A percentile compares a stretch with the other conserved stretches of the same genome.
phyloP scores from a whole-genome alignment of 1,140 invertebrate species.

The Drosophila pallidifrons region DNA sequence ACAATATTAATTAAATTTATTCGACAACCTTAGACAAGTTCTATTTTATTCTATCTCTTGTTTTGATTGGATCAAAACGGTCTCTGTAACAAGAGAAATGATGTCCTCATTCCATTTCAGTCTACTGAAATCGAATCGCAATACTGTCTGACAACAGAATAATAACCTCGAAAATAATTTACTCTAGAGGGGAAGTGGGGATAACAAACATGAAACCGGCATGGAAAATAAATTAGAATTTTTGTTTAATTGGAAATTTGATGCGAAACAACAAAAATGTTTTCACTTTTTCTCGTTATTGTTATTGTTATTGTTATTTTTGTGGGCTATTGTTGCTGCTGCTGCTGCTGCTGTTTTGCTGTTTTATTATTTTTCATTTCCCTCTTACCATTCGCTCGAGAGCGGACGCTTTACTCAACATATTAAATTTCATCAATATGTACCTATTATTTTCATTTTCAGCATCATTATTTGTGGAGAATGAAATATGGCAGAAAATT shows the following conservation, averaged over 20 bases:
- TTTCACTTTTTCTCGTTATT: conserved; percentile 20
- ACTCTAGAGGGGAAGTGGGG: conserved; percentile 8
- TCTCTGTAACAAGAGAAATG: no score
- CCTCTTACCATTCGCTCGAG: conserved; percentile 1
- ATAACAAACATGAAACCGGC: conserved; percentile 26
- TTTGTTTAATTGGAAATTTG: conserved; percentile 82
- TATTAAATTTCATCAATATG: conserved; percentile 79
- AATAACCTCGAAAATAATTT: conserved; percentile 75
- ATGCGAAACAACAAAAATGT: conserved; percentile 62
- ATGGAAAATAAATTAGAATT: conserved; percentile 76
- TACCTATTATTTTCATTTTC: conserved; percentile 64
- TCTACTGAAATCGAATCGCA: conserved; percentile 51
- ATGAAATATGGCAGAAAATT: conserved; percentile 60
- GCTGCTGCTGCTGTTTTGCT: background rate
- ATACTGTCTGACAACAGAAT: conserved; percentile 43
- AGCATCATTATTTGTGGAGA: conserved; percentile 70
- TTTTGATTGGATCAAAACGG: no score
- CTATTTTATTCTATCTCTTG: no score
- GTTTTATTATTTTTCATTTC: conserved; percentile 16
- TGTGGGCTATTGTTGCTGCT: conserved; percentile 13
- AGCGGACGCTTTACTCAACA: conserved; percentile 65
- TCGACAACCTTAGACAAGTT: no score
- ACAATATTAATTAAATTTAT: no score
- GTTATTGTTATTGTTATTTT: conserved; percentile 7
- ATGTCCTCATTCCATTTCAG: background rate